Evolutionary conservation across 1,140 invertebrate species (phyloP), one percentile per base, ranked within the genome.

Genomic region (Saccostrea glomerata): DNA sequence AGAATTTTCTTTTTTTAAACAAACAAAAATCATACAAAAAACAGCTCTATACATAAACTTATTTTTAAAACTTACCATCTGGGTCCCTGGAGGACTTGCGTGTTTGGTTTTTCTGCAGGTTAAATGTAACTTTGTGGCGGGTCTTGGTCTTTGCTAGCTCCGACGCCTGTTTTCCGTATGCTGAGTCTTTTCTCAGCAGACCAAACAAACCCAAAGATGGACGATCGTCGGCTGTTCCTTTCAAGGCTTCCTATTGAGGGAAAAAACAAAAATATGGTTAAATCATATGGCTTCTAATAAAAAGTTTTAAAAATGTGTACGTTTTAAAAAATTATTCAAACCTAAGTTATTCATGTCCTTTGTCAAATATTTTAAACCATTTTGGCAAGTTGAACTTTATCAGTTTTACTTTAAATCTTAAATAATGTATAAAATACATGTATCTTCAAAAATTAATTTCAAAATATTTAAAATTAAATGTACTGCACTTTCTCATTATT

Each of bases 161-260:
- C 86, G 40, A 85, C 55, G 20, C 82, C 60, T 54, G 73, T 63
- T 91, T 90, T 91, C 56, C 88, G 84, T 40, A 85, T 30, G 82
- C 87, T 77, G 92, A 91, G 56, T 92, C 90, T 91, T 90, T 92
- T 90, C 90, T 91, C 89, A 91, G 88, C 15, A 91, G 91, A 87
- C 91, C 91, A 87, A 92, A 93, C 91, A 92, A 92, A 89, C 90
- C 91, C 87, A 87, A 92, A 88, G 89, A 93, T 77, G 70, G 70
- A 86, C 88, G 92, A 92, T 88, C 88, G 85, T 91, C 91, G 55
- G 90, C 91, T 66, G 60, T 88, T 87, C 88, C 91, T 92, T 89
- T 92, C 89, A 84, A 87, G 82, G 25, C 84, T 85, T 60, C 88
- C 90, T 89, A 77, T 82, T 54, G 3, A n/a, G 6, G 11, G 13